Percentiles rank a stretch among this genome's conserved stretches.
Evolutionary conservation across 1,140 invertebrate genomes (phyloP).

Genomic region (Leguminivora glycinivorella): DNA sequence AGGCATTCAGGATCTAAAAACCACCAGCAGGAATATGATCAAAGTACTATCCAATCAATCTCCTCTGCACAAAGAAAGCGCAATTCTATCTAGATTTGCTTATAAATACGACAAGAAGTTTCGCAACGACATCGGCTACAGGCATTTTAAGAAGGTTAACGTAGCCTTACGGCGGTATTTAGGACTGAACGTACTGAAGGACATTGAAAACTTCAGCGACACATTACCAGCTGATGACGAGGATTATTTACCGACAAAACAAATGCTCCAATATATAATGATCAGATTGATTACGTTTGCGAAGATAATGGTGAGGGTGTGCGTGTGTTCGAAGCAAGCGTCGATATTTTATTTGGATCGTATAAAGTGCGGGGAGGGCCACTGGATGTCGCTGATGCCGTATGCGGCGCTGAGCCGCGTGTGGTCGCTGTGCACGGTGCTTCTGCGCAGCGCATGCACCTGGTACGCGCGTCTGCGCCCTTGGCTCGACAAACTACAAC

Average conservation of each 20-base stretch:
- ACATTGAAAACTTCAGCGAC: slow-evolving; percentile 63
- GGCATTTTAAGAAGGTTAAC: slow-evolving; percentile 80
- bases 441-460: slow-evolving; percentile 73
- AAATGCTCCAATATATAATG: slow-evolving; percentile 81
- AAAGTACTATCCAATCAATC: slow-evolving; percentile 74
- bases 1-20: slow-evolving; percentile 58
- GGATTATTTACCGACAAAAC: slow-evolving; percentile 77
- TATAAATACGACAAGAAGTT: slow-evolving; percentile 83
- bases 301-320: slow-evolving; percentile 79
- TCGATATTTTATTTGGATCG: slow-evolving; percentile 78
- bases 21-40: slow-evolving; percentile 55
- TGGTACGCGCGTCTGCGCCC: slow-evolving; percentile 78
- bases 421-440: slow-evolving; percentile 78
- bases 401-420: slow-evolving; percentile 79
- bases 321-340: slow-evolving; percentile 69
- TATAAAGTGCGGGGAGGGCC: slow-evolving; percentile 79
- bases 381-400: slow-evolving; percentile 79
- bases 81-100: slow-evolving; percentile 79
- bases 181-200: slow-evolving; percentile 71
- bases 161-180: slow-evolving; percentile 79
- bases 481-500: slow-evolving; percentile 65
- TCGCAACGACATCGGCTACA: slow-evolving; percentile 80
- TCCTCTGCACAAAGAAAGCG: slow-evolving; percentile 78
- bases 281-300: slow-evolving; percentile 79
- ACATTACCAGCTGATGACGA: slow-evolving; percentile 44